Evolutionary conservation across 2,797 vertebrate genomes (phyloP).

Genomic region (Crax fasciolata): DNA sequence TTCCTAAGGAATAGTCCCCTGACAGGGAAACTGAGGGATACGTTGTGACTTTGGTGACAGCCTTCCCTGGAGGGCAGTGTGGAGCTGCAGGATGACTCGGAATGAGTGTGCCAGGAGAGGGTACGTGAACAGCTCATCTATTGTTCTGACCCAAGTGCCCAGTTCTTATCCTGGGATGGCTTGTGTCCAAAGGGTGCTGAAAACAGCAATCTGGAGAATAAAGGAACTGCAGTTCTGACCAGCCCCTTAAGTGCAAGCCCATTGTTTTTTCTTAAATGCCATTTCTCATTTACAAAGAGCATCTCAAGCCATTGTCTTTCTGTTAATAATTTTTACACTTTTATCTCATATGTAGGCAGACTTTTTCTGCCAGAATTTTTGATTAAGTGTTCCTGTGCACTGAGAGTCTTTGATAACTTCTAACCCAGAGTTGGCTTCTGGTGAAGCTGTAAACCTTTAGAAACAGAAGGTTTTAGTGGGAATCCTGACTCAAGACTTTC

Average conservation of each 20-base stretch:
- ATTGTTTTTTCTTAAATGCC: neutral
- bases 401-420: slow-evolving; percentile 17
- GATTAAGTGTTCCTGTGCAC: neutral
- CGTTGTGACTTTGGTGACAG: neutral
- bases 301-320: neutral
- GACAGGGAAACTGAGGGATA: slow-evolving; percentile 37
- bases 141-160: slow-evolving; percentile 47
- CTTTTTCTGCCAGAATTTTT: neutral
- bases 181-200: slow-evolving; percentile 33
- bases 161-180: slow-evolving; percentile 31
- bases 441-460: slow-evolving; percentile 13
- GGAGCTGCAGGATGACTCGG: slow-evolving; percentile 1
- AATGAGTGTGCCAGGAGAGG: neutral
- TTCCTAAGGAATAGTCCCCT: slow-evolving; percentile 20
- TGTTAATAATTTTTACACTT: slow-evolving; percentile 1
- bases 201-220: slow-evolving; percentile 19
- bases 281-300: neutral
- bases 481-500: slow-evolving; percentile 61
- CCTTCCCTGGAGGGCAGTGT: slow-evolving; percentile 65
- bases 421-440: slow-evolving; percentile 37
- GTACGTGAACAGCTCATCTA: slow-evolving; percentile 22
- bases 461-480: slow-evolving; percentile 12
- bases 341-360: neutral
- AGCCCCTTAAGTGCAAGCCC: neutral
- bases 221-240: neutral